A percentile compares a stretch with the other conserved stretches of the same genome.
These are phyloP conservation scores for Rhamnusium bicolor DNA, from an alignment of 2,888 invertebrate species.

Conservation along the genomic window DNA sequence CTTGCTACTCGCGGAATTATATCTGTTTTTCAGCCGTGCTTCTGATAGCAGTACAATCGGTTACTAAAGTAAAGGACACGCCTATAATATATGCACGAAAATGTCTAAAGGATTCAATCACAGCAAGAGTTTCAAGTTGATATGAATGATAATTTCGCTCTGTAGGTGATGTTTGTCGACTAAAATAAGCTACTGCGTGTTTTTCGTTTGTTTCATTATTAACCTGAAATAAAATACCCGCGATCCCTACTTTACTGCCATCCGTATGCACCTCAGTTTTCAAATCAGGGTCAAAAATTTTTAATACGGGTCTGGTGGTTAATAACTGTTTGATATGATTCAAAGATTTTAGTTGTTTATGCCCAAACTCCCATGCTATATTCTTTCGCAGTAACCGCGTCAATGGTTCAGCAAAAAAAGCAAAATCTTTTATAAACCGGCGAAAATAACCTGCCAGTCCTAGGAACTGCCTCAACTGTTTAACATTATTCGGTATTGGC, in stretches of 20 bases:
- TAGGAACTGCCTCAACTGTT: not conserved
- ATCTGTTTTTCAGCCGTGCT: slow-evolving; percentile 13
- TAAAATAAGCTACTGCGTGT: slow-evolving; percentile 10
- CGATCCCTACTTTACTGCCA: not conserved
- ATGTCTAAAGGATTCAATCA: too few species aligned
- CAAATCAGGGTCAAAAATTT: not conserved
- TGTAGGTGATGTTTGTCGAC: too few species aligned
- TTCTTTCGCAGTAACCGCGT: not conserved
- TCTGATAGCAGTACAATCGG: slow-evolving; percentile 11
- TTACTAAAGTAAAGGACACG: not conserved
- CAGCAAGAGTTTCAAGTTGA: too few species aligned
- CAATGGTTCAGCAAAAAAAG: not conserved
- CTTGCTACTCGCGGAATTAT: slow-evolving; percentile 8
- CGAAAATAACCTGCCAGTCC: slow-evolving; percentile 7
- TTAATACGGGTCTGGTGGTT: slow-evolving; percentile 11
- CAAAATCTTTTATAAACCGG: not conserved
- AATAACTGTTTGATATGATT: too few species aligned
- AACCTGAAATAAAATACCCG: not conserved
- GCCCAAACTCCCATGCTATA: not conserved
- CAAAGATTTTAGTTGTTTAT: slow-evolving; percentile 2
- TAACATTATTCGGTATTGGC: slow-evolving; percentile 5
- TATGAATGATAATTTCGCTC: too few species aligned
- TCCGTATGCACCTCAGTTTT: too few species aligned
- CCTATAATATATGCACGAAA: slow-evolving; percentile 12
- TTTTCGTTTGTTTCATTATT: not conserved